phyloP scores from a whole-genome alignment of 2,113 vertebrate genomes.

The Oreochromis aureus region DNA sequence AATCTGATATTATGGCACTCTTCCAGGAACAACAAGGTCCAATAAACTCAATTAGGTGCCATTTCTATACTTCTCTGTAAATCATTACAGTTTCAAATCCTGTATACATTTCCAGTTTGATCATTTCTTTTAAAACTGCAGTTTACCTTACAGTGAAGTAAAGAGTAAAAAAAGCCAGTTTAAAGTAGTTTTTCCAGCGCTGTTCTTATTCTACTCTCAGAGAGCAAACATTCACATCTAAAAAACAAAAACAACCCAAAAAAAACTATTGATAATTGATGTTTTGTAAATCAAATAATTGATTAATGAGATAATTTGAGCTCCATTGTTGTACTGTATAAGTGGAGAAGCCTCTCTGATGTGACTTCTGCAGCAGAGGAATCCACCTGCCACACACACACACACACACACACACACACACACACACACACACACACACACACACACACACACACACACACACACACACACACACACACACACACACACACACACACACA shows the following conservation, averaged over 20 bases:
- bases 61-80: background rate
- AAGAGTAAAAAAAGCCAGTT: background rate
- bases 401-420: background rate
- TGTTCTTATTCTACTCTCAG: background rate
- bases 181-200: background rate
- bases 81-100: background rate
- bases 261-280: background rate
- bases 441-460: background rate
- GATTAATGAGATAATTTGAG: background rate
- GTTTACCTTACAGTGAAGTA: background rate
- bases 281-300: background rate
- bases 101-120: background rate
- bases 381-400: conserved; percentile 28
- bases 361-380: conserved; percentile 23
- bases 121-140: background rate
- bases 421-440: background rate
- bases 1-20: background rate
- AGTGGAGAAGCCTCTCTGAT: background rate
- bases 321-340: background rate
- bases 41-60: background rate
- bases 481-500: too few species aligned
- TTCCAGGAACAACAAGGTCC: background rate
- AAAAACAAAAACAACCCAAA: background rate
- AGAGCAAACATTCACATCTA: background rate
- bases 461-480: background rate